Percentiles rank a stretch among this genome's conserved stretches.
phyloP scores from a whole-genome alignment of 2,113 vertebrate species.

The Sakesphorus luctuosus region DNA sequence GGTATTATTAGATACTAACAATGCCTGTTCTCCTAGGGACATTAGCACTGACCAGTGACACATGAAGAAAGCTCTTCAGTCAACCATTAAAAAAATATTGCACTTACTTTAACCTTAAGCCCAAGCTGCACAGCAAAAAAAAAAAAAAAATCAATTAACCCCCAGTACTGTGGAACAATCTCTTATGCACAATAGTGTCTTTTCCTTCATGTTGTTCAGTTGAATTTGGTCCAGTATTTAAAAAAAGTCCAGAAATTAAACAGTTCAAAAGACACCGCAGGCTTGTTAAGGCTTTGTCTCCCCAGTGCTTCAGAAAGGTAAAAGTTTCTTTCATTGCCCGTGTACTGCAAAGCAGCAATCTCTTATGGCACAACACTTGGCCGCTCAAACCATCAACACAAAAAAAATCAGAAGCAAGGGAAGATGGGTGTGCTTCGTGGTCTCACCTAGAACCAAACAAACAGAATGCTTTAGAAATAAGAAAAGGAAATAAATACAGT shows the following conservation, averaged over 20 bases:
- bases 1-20: conserved; percentile 69
- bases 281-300: conserved; percentile 87
- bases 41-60: conserved; percentile 36
- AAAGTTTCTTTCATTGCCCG: conserved; percentile 45
- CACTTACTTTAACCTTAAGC: conserved; percentile 72
- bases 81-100: conserved; percentile 71
- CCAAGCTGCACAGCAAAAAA: conserved; percentile 54
- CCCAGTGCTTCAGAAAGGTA: conserved; percentile 74
- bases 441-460: conserved; percentile 62
- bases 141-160: background rate
- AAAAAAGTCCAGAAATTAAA: conserved; percentile 75
- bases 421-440: conserved; percentile 69
- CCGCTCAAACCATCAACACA: background rate
- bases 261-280: conserved; percentile 80
- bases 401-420: conserved; percentile 77
- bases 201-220: conserved; percentile 45
- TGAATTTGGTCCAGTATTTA: conserved; percentile 73
- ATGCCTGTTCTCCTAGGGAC: conserved; percentile 56
- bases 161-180: background rate
- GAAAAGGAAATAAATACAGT: background rate
- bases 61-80: conserved; percentile 65
- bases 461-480: background rate
- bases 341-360: conserved; percentile 62
- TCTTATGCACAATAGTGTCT: conserved; percentile 41
- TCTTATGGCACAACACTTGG: conserved; percentile 71